A percentile compares a stretch with the other conserved stretches of the same genome.
Evolutionary conservation across 2,888 invertebrate genomes (phyloP).

Genomic region (Conomelus anceps): DNA sequence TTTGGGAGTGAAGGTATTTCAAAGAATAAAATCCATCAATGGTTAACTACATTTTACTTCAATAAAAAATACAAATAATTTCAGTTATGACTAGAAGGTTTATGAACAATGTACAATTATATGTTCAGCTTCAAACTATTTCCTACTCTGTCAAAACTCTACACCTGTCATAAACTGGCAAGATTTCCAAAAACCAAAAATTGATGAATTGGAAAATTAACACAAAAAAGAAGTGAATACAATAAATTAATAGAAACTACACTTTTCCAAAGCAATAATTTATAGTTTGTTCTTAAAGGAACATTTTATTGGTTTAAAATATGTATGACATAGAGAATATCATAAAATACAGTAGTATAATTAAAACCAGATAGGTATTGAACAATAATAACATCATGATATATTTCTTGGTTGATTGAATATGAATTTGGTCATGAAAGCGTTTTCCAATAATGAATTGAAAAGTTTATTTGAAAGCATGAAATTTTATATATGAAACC

Average conservation of each 20-base stretch:
- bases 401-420: background rate
- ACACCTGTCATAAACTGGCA: background rate
- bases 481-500: background rate
- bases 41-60: background rate
- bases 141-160: background rate
- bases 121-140: background rate
- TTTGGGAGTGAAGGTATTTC: background rate
- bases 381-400: background rate
- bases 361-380: background rate
- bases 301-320: background rate
- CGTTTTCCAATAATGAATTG: too few species aligned
- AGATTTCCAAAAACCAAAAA: background rate
- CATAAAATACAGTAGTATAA: background rate
- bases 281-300: background rate
- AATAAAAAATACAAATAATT: background rate
- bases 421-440: background rate
- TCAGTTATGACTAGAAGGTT: background rate
- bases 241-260: too few species aligned
- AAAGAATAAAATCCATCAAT: background rate
- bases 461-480: too few species aligned
- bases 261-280: background rate
- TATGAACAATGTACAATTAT: background rate
- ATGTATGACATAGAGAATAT: background rate
- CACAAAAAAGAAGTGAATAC: too few species aligned
- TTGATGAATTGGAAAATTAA: background rate